These are phyloP conservation scores for Corvus moneduloides DNA, from an alignment of 2,113 vertebrate genomes.

Conservation along the genomic window DNA sequence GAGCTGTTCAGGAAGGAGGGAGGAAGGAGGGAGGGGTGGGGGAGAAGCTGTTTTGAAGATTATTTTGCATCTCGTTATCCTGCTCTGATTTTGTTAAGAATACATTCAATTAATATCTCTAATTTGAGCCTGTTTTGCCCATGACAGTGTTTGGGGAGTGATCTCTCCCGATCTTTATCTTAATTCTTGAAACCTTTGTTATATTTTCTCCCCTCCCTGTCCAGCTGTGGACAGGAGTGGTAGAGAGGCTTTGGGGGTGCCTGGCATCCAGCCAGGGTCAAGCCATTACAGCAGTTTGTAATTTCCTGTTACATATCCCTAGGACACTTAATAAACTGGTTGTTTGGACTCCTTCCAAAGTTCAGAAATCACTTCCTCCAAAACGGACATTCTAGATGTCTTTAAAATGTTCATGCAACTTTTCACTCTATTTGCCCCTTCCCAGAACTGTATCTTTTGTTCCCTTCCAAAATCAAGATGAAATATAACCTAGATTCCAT, in stretches of 20 bases:
- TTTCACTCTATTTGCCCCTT: neutral
- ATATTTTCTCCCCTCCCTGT: neutral
- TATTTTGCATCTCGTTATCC: neutral
- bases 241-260: neutral
- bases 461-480: neutral
- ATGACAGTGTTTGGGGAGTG: neutral
- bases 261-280: neutral
- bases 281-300: neutral
- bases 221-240: neutral
- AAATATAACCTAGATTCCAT: neutral
- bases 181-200: neutral
- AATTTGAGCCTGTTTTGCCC: neutral
- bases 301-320: neutral
- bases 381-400: neutral
- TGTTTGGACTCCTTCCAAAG: neutral
- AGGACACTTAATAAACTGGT: neutral
- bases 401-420: neutral
- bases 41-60: neutral
- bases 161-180: neutral
- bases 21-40: neutral
- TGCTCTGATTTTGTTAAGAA: neutral
- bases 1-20: neutral
- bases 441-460: neutral
- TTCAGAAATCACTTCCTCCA: neutral
- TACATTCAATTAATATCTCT: neutral